Conservation (phyloP, 1,140 invertebrate genomes). For the Chrysopa pallens region DNA sequence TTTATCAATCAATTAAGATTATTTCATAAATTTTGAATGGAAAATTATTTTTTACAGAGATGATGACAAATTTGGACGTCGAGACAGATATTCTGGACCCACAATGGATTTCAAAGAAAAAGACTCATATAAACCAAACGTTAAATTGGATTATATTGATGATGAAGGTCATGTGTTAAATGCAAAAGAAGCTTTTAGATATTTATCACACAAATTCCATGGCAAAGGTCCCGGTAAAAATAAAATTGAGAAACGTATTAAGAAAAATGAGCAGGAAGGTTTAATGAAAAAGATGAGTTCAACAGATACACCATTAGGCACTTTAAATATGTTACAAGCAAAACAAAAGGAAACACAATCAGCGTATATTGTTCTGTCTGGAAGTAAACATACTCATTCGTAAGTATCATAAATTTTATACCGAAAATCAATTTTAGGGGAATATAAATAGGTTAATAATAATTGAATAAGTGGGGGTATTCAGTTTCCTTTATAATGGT, state of each 20-base stretch:
- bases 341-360: conserved; percentile 95
- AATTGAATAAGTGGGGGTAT: too few relatives aligned
- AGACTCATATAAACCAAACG: conserved; percentile 79
- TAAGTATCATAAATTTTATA: too few relatives aligned
- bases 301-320: conserved; percentile 91
- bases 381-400: conserved; percentile 50
- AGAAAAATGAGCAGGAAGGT: conserved; percentile 86
- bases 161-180: conserved; percentile 77
- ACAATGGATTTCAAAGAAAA: conserved; percentile 91
- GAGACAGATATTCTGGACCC: conserved; percentile 70
- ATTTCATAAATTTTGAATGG: too few relatives aligned
- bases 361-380: conserved; percentile 86
- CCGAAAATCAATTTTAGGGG: too few relatives aligned
- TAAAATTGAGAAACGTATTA: conserved; percentile 92
- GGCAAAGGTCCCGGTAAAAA: conserved; percentile 98
- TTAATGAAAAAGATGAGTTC: conserved; percentile 98
- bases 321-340: conserved; percentile 81
- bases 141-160: conserved; percentile 96
- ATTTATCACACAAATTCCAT: conserved; percentile 95
- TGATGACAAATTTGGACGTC: conserved; percentile 61
- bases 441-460: too few relatives aligned
- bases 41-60: conserved; percentile 34
- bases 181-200: conserved; percentile 92
- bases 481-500: too few relatives aligned
- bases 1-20: too few relatives aligned